Percentiles rank a stretch among this genome's conserved stretches.
phyloP scores from a whole-genome alignment of 2,113 vertebrate genomes.

The Rhinopomastus cyanomelas region DNA sequence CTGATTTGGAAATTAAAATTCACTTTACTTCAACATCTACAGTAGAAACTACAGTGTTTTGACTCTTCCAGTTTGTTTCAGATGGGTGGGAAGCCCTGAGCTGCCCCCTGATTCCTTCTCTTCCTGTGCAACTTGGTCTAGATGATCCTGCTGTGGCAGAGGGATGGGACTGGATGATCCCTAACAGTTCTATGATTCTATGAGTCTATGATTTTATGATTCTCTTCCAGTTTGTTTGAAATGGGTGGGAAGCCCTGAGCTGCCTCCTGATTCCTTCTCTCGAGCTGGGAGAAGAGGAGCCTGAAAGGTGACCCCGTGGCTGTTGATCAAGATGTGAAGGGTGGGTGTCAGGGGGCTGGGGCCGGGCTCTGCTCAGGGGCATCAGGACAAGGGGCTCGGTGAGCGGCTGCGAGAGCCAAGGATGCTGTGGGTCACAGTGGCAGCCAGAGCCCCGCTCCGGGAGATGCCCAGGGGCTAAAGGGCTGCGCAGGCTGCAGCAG shows the following conservation, averaged over 20 bases:
- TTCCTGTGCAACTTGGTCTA: too few relatives aligned
- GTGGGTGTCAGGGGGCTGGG: too few relatives aligned
- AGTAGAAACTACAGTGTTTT: too few relatives aligned
- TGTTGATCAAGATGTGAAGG: too few relatives aligned
- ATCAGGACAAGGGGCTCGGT: too few relatives aligned
- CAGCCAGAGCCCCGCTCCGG: background rate
- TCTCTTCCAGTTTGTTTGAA: background rate
- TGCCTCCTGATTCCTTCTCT: background rate
- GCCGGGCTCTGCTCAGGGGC: too few relatives aligned
- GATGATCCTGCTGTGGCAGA: too few relatives aligned
- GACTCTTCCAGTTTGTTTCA: background rate
- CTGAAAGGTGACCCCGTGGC: too few relatives aligned
- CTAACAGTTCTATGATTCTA: too few relatives aligned
- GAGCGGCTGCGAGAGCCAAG: background rate
- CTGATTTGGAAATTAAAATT: background rate
- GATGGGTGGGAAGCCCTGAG: background rate
- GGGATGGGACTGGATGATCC: too few relatives aligned
- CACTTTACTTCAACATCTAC: background rate
- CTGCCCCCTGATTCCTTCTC: background rate
- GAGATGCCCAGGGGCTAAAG: constrained; percentile 30
- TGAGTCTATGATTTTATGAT: too few relatives aligned
- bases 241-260: background rate
- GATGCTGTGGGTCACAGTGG: background rate
- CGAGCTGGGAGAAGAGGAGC: too few relatives aligned
- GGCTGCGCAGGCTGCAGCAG: background rate